Evolutionary conservation across 2,888 invertebrate genomes (phyloP).

Genomic region (Sphaerophoria taeniata): DNA sequence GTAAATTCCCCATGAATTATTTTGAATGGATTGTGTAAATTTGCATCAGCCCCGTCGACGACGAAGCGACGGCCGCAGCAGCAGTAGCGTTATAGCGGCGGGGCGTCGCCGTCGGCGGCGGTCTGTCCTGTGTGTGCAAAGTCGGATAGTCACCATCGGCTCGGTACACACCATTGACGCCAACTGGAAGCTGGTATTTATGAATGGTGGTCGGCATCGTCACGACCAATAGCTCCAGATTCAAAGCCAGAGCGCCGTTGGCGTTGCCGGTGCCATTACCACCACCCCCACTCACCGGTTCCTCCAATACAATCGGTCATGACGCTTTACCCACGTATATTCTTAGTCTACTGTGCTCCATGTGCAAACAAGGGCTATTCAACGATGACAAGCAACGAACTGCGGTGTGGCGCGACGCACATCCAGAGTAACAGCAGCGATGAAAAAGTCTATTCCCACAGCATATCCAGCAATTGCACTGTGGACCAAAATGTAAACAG

Average conservation of each 20-base stretch:
- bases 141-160: constrained; percentile 53
- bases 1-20: constrained; percentile 68
- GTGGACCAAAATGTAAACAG: constrained; percentile 62
- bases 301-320: constrained; percentile 36
- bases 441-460: constrained; percentile 56
- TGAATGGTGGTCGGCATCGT: constrained; percentile 64
- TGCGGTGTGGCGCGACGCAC: background rate
- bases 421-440: constrained; percentile 20
- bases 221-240: constrained; percentile 39
- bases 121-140: constrained; percentile 15
- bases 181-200: constrained; percentile 58
- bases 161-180: constrained; percentile 58
- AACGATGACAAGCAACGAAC: background rate
- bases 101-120: too few relatives aligned
- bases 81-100: background rate
- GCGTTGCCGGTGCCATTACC: background rate
- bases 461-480: constrained; percentile 26
- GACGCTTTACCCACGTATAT: constrained; percentile 32
- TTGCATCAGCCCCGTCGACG: constrained; percentile 56
- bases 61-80: constrained; percentile 16
- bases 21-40: constrained; percentile 69
- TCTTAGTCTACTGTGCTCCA: constrained; percentile 43
- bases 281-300: background rate
- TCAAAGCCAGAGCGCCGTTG: background rate
- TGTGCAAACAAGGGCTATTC: constrained; percentile 56